Evolutionary conservation across 2,113 vertebrate genomes (phyloP), one percentile per base, ranked within the genome.

Genomic region (Cisticola juncidis): DNA sequence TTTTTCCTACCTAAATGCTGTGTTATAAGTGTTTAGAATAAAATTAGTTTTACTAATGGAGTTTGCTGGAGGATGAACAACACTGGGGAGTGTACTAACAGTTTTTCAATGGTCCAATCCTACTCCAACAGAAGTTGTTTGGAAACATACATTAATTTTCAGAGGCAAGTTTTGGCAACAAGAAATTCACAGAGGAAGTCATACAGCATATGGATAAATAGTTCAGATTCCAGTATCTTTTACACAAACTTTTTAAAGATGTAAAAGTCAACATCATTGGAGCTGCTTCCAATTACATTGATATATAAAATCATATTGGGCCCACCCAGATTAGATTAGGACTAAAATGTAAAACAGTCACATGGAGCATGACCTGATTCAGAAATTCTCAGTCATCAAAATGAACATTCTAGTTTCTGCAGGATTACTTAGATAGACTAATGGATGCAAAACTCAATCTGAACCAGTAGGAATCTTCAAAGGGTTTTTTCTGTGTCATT

Each of bases 1-100:
- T 86, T 87, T 88, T 91, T 70, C 35, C 40, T 66, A 62, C 51
- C 56, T 94, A 93, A 95, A 70, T 74, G 57, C 56, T 74, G 53
- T 56, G 51, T 83, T 92, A 25, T 14, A 90, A 80, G 50, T 78
- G 68, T 77, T 96, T 81, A 94, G 88, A 88, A 93, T 86, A 77
- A 96, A 96, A 88, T 93, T 78, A 48, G 13, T 40, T 90, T 90
- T 90, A 81, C 82, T 90, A 81, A 92, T 83, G 85, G 73, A 84
- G 72, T 81, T 95, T 86, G 61, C 48, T 81, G 76, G 56, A 78
- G n/a, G 83, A 78, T 88, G 85, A 92, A 88, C 64, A 64, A 71
- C 68, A 53, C 0, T 10, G 23, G 19, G 48, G 64, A 95, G 45
- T 40, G 25, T 86, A 74, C 44, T 70, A 70, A 69, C 7, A 38